Evolutionary conservation across 2,797 vertebrate species (phyloP).

Genomic region (Eutrigla gurnardus): DNA sequence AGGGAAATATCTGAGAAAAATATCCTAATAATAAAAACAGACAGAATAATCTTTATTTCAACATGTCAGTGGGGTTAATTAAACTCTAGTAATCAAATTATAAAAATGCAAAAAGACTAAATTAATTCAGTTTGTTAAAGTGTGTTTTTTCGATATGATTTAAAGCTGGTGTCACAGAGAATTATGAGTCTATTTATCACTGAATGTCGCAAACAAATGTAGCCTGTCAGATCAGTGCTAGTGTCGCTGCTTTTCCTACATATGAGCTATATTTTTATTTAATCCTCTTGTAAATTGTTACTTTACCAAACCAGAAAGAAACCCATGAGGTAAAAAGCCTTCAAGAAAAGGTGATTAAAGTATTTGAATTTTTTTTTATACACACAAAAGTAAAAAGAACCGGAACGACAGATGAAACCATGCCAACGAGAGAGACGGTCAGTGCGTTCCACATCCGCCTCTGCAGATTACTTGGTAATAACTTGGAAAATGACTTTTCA

Average conservation of each 20-base stretch:
- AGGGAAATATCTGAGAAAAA: not conserved
- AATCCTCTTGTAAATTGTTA: not conserved
- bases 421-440: conserved; percentile 11
- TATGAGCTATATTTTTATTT: not conserved
- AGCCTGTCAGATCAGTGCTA: not conserved
- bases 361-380: too few relatives aligned
- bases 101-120: too few relatives aligned
- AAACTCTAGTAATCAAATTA: too few relatives aligned
- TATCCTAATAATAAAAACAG: not conserved
- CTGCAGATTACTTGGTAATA: conserved; percentile 38
- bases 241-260: not conserved
- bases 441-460: conserved; percentile 19
- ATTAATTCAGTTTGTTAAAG: too few relatives aligned
- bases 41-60: not conserved
- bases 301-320: not conserved
- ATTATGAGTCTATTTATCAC: too few relatives aligned
- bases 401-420: conserved; percentile 35
- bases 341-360: not conserved
- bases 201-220: not conserved
- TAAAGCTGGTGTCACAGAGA: too few relatives aligned
- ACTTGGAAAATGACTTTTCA: conserved; percentile 41
- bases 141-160: too few relatives aligned
- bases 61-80: too few relatives aligned
- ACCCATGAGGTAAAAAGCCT: not conserved
- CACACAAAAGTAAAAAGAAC: conserved; percentile 30